Conservation (phyloP, 2,113 vertebrate species). For the Nycticorax nycticorax region DNA sequence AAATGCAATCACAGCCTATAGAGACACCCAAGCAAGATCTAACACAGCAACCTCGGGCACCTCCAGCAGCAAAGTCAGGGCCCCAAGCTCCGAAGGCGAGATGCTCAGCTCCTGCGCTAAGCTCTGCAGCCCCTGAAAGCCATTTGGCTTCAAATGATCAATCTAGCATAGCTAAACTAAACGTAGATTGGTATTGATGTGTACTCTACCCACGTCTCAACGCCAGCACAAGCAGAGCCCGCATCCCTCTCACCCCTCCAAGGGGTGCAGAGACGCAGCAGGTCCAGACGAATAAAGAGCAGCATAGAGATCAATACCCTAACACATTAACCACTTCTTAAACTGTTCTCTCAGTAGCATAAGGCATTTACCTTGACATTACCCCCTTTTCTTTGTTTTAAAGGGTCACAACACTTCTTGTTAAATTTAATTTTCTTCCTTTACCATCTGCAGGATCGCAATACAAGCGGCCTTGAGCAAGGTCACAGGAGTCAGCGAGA, state of each 20-base stretch:
- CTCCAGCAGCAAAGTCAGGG: not conserved
- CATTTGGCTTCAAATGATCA: not conserved
- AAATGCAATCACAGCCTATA: not conserved
- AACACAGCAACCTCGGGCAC: accelerated
- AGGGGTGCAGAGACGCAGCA: not conserved
- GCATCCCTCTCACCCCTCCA: not conserved
- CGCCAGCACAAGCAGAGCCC: not conserved
- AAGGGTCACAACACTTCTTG: not conserved
- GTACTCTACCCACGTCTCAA: accelerated
- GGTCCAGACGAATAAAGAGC: not conserved
- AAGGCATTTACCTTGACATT: not conserved
- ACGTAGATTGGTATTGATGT: accelerated
- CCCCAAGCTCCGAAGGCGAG: not conserved
- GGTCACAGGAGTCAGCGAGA: not conserved
- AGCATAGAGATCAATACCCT: not conserved
- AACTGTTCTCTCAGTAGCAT: not conserved
- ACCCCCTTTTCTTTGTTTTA: not conserved
- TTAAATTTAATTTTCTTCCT: not conserved
- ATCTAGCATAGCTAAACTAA: accelerated
- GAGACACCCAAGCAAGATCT: too few relatives aligned
- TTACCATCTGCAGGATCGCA: not conserved
- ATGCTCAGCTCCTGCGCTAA: not conserved
- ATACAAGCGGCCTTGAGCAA: not conserved
- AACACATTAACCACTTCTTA: not conserved
- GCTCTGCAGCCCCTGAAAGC: not conserved